Percentiles rank a stretch among this genome's conserved stretches.
These are phyloP conservation scores for Agrilus planipennis DNA, from an alignment of 1,140 invertebrate genomes.

Conservation along the genomic window DNA sequence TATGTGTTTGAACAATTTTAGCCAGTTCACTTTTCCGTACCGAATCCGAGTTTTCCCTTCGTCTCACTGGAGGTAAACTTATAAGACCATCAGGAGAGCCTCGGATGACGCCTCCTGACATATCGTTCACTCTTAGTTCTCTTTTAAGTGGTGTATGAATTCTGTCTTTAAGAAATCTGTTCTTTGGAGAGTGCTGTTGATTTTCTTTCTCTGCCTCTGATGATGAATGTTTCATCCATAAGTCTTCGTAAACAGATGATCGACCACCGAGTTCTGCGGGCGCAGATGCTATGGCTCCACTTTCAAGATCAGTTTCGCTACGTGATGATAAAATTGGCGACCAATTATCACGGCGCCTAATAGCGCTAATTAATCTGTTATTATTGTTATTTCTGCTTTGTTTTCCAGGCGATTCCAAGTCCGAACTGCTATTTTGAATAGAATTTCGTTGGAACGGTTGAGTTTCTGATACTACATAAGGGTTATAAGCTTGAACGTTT, in stretches of 20 bases:
- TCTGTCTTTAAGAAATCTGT: not conserved
- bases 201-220: slow-evolving; percentile 3
- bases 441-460: too few relatives aligned
- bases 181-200: slow-evolving; percentile 1
- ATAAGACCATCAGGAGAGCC: slow-evolving; percentile 25
- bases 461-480: too few relatives aligned
- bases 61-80: slow-evolving; percentile 37
- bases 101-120: slow-evolving; percentile 6
- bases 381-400: too few relatives aligned
- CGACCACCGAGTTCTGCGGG: slow-evolving; percentile 19
- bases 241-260: slow-evolving; percentile 10
- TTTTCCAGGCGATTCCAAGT: too few relatives aligned
- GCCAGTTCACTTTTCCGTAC: not conserved
- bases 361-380: too few relatives aligned
- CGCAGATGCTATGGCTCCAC: slow-evolving; percentile 20
- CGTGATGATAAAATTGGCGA: too few relatives aligned
- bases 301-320: slow-evolving; percentile 29
- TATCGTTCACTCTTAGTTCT: slow-evolving; percentile 9
- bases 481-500: too few relatives aligned
- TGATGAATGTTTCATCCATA: slow-evolving; percentile 14
- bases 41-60: slow-evolving; percentile 11
- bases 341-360: too few relatives aligned
- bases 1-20: not conserved
- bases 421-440: too few relatives aligned
- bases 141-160: slow-evolving; percentile 4